These are phyloP conservation scores for Austrolebias charrua DNA, from an alignment of 2,797 vertebrate genomes.

Conservation along the genomic window DNA sequence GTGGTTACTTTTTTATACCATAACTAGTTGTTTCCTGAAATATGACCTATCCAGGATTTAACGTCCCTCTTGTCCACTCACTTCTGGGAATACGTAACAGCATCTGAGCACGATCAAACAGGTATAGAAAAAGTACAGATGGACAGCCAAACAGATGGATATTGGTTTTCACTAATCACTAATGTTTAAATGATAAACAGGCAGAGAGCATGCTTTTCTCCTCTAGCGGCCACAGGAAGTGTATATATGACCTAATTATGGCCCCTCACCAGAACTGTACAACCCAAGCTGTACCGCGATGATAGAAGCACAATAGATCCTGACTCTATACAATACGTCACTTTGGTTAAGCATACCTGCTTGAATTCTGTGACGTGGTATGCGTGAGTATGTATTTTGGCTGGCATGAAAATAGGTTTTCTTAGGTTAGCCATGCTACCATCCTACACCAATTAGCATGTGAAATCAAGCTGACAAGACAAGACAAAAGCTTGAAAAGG, in stretches of 20 bases:
- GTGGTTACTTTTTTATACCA: no score
- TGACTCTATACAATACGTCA: slow-evolving; percentile 43
- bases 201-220: slow-evolving; percentile 9
- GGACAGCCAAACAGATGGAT: no score
- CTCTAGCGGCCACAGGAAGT: slow-evolving; percentile 34
- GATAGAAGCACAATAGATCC: slow-evolving; percentile 49
- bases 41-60: no score
- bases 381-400: slow-evolving; percentile 58
- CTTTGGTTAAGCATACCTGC: slow-evolving; percentile 67
- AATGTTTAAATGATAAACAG: slow-evolving; percentile 17
- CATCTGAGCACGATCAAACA: no score
- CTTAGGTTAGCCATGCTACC: slow-evolving; percentile 63
- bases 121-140: no score
- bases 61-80: no score
- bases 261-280: slow-evolving; percentile 30
- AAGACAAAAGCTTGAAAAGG: slow-evolving; percentile 74
- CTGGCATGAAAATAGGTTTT: slow-evolving; percentile 67
- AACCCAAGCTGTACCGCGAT: slow-evolving; percentile 48
- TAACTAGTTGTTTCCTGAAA: no score
- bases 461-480: slow-evolving; percentile 74
- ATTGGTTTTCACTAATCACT: background rate
- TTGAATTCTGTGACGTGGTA: slow-evolving; percentile 36
- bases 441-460: slow-evolving; percentile 70
- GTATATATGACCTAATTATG: slow-evolving; percentile 27
- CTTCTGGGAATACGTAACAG: no score